These are phyloP conservation scores for Pica pica DNA, from an alignment of 2,113 vertebrate genomes.

Conservation along the genomic window DNA sequence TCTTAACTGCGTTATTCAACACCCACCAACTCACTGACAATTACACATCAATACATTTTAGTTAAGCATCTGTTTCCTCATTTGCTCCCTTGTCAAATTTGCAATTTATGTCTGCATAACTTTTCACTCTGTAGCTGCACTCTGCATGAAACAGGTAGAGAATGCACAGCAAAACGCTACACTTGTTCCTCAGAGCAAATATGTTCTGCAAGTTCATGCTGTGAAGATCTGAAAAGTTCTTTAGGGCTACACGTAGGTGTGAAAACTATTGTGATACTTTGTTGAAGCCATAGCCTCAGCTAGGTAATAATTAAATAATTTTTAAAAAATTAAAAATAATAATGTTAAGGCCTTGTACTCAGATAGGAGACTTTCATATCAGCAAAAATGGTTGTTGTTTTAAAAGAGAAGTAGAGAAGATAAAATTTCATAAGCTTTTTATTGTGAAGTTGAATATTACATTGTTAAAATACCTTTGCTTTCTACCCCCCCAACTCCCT, in stretches of 20 bases:
- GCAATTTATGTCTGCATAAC: slow-evolving; percentile 76
- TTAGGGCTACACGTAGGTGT: slow-evolving; percentile 64
- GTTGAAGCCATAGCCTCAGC: slow-evolving; percentile 44
- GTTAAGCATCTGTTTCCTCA: slow-evolving; percentile 65
- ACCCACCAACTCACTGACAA: slow-evolving; percentile 55
- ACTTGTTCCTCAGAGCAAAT: slow-evolving; percentile 63
- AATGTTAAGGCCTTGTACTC: neutral
- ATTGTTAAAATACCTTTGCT: neutral
- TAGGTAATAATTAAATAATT: slow-evolving; percentile 59
- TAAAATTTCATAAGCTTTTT: neutral
- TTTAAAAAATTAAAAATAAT: neutral
- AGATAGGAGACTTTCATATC: neutral
- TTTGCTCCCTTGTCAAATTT: slow-evolving; percentile 73
- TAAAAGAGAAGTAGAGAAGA: neutral
- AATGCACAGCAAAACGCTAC: slow-evolving; percentile 47
- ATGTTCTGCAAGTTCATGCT: slow-evolving; percentile 72
- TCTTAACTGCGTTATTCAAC: slow-evolving; percentile 32
- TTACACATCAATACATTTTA: slow-evolving; percentile 52
- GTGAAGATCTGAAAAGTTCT: slow-evolving; percentile 60
- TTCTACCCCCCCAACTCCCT: neutral
- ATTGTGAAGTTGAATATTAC: neutral
- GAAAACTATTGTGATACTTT: slow-evolving; percentile 54
- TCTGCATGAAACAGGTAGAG: slow-evolving; percentile 70
- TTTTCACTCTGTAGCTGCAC: slow-evolving; percentile 73
- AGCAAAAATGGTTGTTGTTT: neutral